Base-by-base conservation (phyloP, 2,888 invertebrate species). In the Beris morrisii region DNA sequence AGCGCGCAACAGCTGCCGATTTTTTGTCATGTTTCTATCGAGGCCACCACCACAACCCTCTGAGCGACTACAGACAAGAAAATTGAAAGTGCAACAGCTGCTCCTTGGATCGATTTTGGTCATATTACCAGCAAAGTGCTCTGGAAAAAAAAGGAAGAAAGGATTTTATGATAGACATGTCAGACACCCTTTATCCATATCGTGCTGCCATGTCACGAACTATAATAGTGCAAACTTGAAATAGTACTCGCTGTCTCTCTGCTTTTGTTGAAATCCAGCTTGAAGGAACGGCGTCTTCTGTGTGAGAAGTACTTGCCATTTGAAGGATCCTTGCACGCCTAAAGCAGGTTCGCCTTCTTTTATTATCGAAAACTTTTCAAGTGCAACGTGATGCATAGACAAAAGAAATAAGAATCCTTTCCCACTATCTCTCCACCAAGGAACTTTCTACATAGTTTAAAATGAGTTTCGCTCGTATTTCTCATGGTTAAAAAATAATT, bases 1-100 rank as follows among this genome's bases (percentile, higher is more conserved):
- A 43, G 22, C 44, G 44, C 15, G 56, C 56, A 56, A 56, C 56
- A 56, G 56, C 43, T 56, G 56, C 44, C 44, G 22, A 22, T 22
- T 28, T 44, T 11, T 30, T 30, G 56, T n/a, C 56, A 56, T 56
- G 5, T 50, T 13, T 5, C 13, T 13, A 11, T 22, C 22, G 22
- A 22, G 22, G 22, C 22, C 22, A 22, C 22, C 22, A 22, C 22
- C 22, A 22, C 22, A 22, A 22, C 22, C 3, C 22, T 22, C 22
- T 50, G 12, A n/a, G 5, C 50, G 44, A 55, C 12, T 6, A 32
- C 44, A 43, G 58, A n/a, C n/a, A n/a, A n/a, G n/a, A 28, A 58
- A 58, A n/a, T 31, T 46, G 28, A 31, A 58, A 58, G 13, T 58
- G 58, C 45, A 58, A 58, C 58, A 58, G 46, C 58, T 58, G 58